Base-by-base conservation (phyloP, 2,888 invertebrate genomes). In the Drosophila peninsularis region DNA sequence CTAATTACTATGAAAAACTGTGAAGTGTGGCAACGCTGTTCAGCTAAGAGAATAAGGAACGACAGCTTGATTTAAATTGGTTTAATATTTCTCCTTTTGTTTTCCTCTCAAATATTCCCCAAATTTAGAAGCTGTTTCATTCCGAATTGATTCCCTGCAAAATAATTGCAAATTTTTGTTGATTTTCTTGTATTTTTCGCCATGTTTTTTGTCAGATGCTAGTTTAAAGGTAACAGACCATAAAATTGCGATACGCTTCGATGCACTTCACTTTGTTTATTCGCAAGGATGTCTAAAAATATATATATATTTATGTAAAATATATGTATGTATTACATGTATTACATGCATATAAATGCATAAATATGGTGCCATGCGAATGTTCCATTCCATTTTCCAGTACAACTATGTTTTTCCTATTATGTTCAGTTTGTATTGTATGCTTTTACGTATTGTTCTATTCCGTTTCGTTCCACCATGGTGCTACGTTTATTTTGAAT, bases 141-240 rank as follows among this genome's bases (percentile, higher is more conserved):
- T 30, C 10, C 30, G 5, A 30, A 30, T 30, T 30, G 10, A 5
- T 30, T 30, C 30, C 30, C 1, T 10, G 30, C 30, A 30, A 30
- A 30, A 30, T 30, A 30, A 10, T 30, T 30, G 30, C 30, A 10
- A 30, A 30, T 30, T 9, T 30, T 30, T 30, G 30, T 30, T 30
- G 10, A 10, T 30, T 47, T 50, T 14, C 5, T 37, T 64, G 24
- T 34, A 14, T 58, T 39, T 13, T 14, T 32, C n/a, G 24, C 24
- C 34, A 10, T 37, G 52, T 21, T n/a, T 44, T 36, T 17, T 30
- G 17, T 9, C 13, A 27, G 34, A 44, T 44, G 36, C n/a, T 13
- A n/a, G 27, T 30, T 50, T 30, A 17, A n/a, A 30, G 42, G 63
- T 42, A 63, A n/a, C 41, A 63, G 63, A 62, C 41, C 62, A 62